Base-by-base conservation (phyloP, 2,797 vertebrate genomes). In the Hafferia zeledoni region DNA sequence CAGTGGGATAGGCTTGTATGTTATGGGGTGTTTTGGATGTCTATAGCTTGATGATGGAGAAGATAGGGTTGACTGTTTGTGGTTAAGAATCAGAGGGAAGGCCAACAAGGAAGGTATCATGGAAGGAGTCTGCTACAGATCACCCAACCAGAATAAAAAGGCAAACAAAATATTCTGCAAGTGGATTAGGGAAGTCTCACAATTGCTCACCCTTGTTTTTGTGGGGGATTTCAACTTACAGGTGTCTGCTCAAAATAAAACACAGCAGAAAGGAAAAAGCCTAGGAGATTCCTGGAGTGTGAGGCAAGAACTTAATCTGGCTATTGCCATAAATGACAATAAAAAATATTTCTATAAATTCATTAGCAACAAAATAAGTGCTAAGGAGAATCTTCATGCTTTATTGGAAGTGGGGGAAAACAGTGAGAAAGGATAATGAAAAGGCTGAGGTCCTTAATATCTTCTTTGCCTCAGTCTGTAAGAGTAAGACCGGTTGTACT, bases 101-200 rank as follows among this genome's bases (percentile, higher is more conserved):
- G 25, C 25, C 49, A 86, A 13, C 17, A 69, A 46, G 25, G 9
- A 4, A 56, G 16, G 3, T 46, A 15, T 28, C 43, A 46, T 3
- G 1, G 15, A 10, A 5, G 37, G 44, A 80, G 25, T 25, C 8
- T 70, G 25, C 0, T 0, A n/a, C 6, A 69, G 22, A n/a, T 13
- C 5, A 28, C 37, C 13, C 14, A 69, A 1, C 1, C 9, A 57
- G 11, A 39, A 76, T 17, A 61, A 33, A 57, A 30, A 46, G 16
- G 13, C 44, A 47, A 44, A n/a, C 9, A 9, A 81, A 86, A 64
- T 24, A 52, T 14, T 46, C 33, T 57, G 0, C 56, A 52, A 57
- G 39, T 39, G 75, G 18, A 15, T 46, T 37, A 6, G n/a, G 63
- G 43, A 69, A 19, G 18, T 52, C 30, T 35, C 55, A 46, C 37